A percentile compares a stretch with the other conserved stretches of the same genome.
phyloP scores from a whole-genome alignment of 1,140 invertebrate species.

The Scaptomyza graminum region DNA sequence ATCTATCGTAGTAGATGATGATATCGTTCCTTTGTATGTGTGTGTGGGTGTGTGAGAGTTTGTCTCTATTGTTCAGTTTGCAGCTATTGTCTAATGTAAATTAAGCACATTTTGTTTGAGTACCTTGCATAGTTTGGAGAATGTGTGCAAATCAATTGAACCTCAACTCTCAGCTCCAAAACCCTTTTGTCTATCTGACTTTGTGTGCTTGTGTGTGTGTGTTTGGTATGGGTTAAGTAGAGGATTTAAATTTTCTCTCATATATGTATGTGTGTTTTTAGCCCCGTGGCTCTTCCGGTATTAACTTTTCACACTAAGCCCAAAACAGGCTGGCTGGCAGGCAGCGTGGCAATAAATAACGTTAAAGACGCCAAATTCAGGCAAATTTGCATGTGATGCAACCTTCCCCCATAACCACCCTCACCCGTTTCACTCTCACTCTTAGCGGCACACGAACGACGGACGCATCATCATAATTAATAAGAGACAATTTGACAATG shows the following conservation, averaged over 20 bases:
- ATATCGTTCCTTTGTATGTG: constrained; percentile 18
- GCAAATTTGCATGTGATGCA: constrained; percentile 69
- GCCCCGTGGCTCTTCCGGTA: constrained; percentile 37
- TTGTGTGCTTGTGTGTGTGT: not conserved
- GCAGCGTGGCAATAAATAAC: constrained; percentile 72
- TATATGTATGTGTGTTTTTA: not conserved
- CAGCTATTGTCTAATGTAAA: constrained; percentile 70
- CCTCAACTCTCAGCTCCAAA: constrained; percentile 32
- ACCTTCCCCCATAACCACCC: not conserved
- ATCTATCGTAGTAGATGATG: constrained; percentile 7
- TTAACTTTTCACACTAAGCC: constrained; percentile 74
- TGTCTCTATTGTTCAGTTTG: constrained; percentile 55
- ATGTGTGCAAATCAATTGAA: constrained; percentile 65
- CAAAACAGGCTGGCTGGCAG: constrained; percentile 4
- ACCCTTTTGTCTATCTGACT: constrained; percentile 20
- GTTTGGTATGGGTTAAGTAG: constrained; percentile 7
- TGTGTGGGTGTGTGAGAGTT: constrained; percentile 12
- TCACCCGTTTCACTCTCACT: constrained; percentile 2
- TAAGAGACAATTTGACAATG: constrained; percentile 82
- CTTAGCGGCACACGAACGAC: constrained; percentile 48
- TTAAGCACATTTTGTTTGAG: constrained; percentile 71
- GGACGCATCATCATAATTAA: constrained; percentile 80
- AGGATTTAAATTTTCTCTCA: constrained; percentile 49
- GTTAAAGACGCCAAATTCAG: constrained; percentile 76
- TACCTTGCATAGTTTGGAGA: constrained; percentile 67